Evolutionary conservation across 2,797 vertebrate genomes (phyloP).

Genomic region (Synanceia verrucosa): DNA sequence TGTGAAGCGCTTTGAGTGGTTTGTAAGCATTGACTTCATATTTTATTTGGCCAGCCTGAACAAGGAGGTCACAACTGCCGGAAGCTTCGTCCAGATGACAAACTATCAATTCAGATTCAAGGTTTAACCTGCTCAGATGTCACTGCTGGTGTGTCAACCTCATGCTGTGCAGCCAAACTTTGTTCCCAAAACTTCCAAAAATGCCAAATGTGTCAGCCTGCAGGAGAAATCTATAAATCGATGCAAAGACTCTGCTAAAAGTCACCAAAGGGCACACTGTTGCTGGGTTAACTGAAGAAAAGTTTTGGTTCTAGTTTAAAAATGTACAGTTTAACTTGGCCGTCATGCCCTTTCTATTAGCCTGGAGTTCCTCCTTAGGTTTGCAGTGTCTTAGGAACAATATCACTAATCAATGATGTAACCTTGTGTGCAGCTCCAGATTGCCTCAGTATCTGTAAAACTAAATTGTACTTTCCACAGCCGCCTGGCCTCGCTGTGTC

Average conservation of each 20-base stretch:
- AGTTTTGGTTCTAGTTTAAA: background rate
- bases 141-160: too few species aligned
- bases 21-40: too few species aligned
- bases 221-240: background rate
- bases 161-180: too few species aligned
- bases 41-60: too few species aligned
- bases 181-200: background rate
- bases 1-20: too few species aligned
- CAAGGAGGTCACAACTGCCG: too few species aligned
- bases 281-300: background rate
- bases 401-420: background rate
- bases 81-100: too few species aligned
- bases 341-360: background rate
- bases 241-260: background rate
- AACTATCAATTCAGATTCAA: too few species aligned
- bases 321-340: background rate
- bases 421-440: background rate
- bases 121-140: too few species aligned
- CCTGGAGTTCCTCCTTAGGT: background rate
- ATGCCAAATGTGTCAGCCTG: too few species aligned
- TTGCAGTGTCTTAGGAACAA: background rate
- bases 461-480: background rate
- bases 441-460: background rate
- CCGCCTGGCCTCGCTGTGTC: background rate
- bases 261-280: background rate